Conservation (phyloP, 1,140 invertebrate genomes). For the Drosophila tani region DNA sequence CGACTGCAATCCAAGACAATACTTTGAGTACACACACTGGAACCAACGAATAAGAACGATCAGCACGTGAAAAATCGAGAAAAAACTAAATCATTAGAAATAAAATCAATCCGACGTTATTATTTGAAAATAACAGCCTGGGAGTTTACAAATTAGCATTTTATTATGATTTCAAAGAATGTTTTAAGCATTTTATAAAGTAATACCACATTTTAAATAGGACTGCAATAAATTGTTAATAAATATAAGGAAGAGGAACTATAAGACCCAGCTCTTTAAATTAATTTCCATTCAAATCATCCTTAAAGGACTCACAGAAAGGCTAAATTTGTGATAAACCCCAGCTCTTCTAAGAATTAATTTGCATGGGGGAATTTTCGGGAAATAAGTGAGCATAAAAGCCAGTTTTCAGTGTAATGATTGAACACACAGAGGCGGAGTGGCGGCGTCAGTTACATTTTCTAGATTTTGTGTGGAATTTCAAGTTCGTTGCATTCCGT, state of each 20-base stretch:
- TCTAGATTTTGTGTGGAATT: conserved; percentile 56
- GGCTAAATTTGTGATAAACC: neutral
- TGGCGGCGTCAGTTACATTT: conserved; percentile 45
- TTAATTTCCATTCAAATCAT: neutral
- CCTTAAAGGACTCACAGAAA: neutral
- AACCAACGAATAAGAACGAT: neutral
- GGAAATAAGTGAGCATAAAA: neutral
- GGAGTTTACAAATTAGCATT: too few species aligned
- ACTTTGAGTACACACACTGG: conserved; percentile 31
- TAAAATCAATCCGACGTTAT: too few species aligned
- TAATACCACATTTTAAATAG: too few species aligned
- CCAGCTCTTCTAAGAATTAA: neutral
- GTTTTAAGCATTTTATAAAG: neutral
- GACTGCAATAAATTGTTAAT: neutral
- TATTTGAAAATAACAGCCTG: too few species aligned
- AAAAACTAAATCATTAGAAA: too few species aligned
- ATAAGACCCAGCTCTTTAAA: too few species aligned
- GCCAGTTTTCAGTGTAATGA: conserved; percentile 17
- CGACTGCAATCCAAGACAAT: conserved; percentile 56
- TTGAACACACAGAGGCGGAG: conserved; percentile 7
- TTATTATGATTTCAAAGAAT: neutral
- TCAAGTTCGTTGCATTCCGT: conserved; percentile 67
- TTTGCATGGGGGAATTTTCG: neutral
- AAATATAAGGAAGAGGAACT: neutral
- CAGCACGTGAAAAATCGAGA: too few species aligned